Evolutionary conservation across 2,113 vertebrate species (phyloP).

Genomic region (Oncorhynchus masou): DNA sequence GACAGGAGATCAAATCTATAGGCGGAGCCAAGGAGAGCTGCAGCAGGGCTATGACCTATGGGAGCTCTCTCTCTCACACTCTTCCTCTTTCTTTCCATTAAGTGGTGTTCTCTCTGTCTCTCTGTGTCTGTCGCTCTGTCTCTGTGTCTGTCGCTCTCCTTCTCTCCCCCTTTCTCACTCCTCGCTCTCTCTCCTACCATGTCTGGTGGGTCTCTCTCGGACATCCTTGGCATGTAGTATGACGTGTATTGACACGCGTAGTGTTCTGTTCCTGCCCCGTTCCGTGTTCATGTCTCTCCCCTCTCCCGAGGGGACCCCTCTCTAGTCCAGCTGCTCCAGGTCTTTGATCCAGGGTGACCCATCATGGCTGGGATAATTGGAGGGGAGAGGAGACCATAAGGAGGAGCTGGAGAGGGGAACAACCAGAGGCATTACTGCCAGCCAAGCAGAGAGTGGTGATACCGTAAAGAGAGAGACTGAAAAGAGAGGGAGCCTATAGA

Average conservation of each 20-base stretch:
- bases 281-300: neutral
- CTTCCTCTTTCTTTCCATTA: too few species aligned
- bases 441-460: neutral
- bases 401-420: constrained; percentile 21
- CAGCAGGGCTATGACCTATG: too few species aligned
- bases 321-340: constrained; percentile 37
- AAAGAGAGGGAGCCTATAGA: neutral
- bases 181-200: too few species aligned
- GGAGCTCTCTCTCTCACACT: too few species aligned
- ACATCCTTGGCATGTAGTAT: neutral
- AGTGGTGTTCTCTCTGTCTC: neutral
- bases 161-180: neutral
- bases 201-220: too few species aligned
- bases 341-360: constrained; percentile 42
- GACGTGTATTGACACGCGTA: neutral
- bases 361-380: constrained; percentile 53
- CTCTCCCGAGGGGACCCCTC: neutral
- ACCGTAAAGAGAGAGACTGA: neutral
- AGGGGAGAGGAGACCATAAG: constrained; percentile 38
- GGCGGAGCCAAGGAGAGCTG: neutral
- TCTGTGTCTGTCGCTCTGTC: neutral
- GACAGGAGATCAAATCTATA: neutral
- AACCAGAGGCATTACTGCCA: constrained; percentile 32
- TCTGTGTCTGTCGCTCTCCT: neutral
- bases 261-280: neutral